These are phyloP conservation scores for Vireo griseus DNA, from an alignment of 2,797 vertebrate genomes.

Conservation along the genomic window DNA sequence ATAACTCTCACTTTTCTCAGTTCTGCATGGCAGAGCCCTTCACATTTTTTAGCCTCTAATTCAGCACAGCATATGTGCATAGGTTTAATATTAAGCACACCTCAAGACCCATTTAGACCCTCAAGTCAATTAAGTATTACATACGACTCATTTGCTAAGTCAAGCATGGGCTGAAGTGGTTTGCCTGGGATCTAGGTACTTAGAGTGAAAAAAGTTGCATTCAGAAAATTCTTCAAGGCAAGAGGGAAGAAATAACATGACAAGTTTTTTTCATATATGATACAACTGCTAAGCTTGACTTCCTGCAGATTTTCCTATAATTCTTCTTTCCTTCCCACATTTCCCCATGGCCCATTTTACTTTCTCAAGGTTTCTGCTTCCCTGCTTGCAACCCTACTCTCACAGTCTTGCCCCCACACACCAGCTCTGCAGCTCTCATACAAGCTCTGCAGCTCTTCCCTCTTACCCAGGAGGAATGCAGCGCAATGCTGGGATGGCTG, in stretches of 20 bases:
- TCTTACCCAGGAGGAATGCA: background rate
- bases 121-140: background rate
- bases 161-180: background rate
- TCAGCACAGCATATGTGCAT: background rate
- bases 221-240: background rate
- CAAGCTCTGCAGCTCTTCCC: background rate
- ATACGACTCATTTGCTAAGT: background rate
- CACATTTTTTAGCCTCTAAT: background rate
- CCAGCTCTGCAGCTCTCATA: background rate
- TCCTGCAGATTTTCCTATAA: background rate
- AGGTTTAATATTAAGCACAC: background rate
- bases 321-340: background rate
- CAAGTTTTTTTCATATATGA: background rate
- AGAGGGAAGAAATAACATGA: background rate
- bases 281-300: background rate
- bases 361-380: background rate
- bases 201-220: too few species aligned
- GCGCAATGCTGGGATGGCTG: background rate
- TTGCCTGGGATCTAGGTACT: background rate
- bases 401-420: background rate
- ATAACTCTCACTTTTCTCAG: background rate
- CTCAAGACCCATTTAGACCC: background rate
- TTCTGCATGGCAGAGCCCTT: background rate
- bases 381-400: background rate
- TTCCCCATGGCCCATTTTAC: fast-evolving